phyloP scores from a whole-genome alignment of 92 coral and sea anemone species.

The Ricordea florida region DNA sequence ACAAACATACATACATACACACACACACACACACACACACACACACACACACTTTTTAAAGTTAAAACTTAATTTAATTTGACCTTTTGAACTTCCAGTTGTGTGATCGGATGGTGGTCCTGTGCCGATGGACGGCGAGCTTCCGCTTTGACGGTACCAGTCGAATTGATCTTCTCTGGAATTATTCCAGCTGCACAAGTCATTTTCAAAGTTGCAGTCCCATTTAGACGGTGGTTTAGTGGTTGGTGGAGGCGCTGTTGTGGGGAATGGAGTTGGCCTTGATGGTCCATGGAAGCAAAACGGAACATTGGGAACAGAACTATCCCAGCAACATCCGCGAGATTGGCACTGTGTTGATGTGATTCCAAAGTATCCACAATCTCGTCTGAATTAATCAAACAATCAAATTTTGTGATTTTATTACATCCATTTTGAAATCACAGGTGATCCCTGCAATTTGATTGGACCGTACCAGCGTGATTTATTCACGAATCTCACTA shows the following conservation, averaged over 20 bases:
- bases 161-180: conserved; percentile 80
- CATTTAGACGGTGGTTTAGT: conserved; percentile 75
- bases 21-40: too few relatives aligned
- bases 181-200: conserved; percentile 84
- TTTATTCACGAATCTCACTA: too few relatives aligned
- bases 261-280: conserved; percentile 97
- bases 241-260: conserved; percentile 87
- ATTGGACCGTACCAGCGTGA: too few relatives aligned
- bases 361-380: conserved; percentile 76
- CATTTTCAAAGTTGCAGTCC: conserved; percentile 90
- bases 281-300: conserved; percentile 90
- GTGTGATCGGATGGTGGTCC: conserved; percentile 94
- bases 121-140: conserved; percentile 66
- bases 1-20: too few relatives aligned
- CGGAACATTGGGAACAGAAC: conserved; percentile 78
- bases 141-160: conserved; percentile 70
- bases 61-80: neutral
- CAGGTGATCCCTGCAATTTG: too few relatives aligned
- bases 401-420: too few relatives aligned
- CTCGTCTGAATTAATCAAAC: conserved; percentile 58
- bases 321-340: conserved; percentile 93
- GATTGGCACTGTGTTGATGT: conserved; percentile 57
- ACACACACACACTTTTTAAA: neutral
- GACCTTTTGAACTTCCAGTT: conserved; percentile 80
- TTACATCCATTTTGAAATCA: too few relatives aligned